phyloP scores from a whole-genome alignment of 2,888 invertebrate species.

The Herminia tarsipennalis region DNA sequence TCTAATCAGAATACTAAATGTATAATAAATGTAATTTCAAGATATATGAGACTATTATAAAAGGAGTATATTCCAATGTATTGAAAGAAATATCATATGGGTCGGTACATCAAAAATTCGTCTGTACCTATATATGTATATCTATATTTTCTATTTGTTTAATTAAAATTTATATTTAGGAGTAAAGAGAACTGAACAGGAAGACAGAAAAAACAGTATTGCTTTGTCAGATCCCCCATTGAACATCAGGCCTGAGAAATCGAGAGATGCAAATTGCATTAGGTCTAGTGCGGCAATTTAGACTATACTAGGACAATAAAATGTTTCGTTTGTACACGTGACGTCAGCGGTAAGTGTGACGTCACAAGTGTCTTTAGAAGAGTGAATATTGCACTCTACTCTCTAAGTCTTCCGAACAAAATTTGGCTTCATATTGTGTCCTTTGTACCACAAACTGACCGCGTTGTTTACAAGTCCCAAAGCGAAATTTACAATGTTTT shows the following conservation, averaged over 20 bases:
- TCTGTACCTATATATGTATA: slow-evolving; percentile 33
- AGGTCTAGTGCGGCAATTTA: slow-evolving; percentile 72
- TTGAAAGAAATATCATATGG: slow-evolving; percentile 39
- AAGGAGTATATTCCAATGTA: slow-evolving; percentile 44
- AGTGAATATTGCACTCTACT: slow-evolving; percentile 45
- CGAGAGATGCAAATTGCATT: slow-evolving; percentile 51
- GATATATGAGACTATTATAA: slow-evolving; percentile 49
- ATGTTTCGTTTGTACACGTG: slow-evolving; percentile 65
- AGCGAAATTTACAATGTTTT: slow-evolving; percentile 50
- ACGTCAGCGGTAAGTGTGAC: slow-evolving; percentile 36
- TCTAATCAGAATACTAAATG: slow-evolving; percentile 52
- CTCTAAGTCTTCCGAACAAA: slow-evolving; percentile 73
- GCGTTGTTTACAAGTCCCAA: slow-evolving; percentile 44
- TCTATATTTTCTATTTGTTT: slow-evolving; percentile 48
- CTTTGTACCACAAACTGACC: slow-evolving; percentile 45
- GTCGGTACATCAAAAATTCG: slow-evolving; percentile 40
- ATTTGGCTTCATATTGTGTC: slow-evolving; percentile 62
- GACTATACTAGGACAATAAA: slow-evolving; percentile 84
- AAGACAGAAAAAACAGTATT: slow-evolving; percentile 29
- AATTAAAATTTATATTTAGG: slow-evolving; percentile 29
- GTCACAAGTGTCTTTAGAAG: slow-evolving; percentile 47
- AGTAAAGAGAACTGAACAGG: slow-evolving; percentile 23
- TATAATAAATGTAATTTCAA: slow-evolving; percentile 58
- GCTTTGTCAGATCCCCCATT: slow-evolving; percentile 47
- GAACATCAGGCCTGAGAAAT: slow-evolving; percentile 37